Evolutionary conservation across 2,797 vertebrate species (phyloP).

Genomic region (Crypturellus tataupa): DNA sequence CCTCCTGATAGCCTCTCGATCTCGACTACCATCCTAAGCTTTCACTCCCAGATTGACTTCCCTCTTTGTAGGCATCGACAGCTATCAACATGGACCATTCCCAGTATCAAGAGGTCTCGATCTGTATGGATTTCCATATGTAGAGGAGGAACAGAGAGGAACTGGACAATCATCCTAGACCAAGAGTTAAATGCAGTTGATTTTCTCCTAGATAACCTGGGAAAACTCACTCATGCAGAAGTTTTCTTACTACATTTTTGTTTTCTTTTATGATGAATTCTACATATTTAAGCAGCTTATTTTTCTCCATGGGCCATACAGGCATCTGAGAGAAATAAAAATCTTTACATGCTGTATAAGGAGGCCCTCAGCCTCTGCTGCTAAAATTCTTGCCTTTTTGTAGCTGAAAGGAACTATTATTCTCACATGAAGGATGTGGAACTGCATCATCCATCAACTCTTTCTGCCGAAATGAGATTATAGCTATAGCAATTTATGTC

Average conservation of each 20-base stretch:
- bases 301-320: not conserved
- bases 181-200: not conserved
- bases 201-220: not conserved
- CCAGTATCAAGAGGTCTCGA: not conserved
- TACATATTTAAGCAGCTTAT: not conserved
- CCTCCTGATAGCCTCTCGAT: not conserved
- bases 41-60: not conserved
- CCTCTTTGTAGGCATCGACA: too few species aligned
- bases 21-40: not conserved
- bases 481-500: not conserved
- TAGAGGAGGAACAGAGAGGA: not conserved
- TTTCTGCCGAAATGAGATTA: not conserved
- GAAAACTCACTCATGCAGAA: not conserved
- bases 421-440: not conserved
- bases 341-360: not conserved
- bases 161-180: not conserved
- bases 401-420: not conserved
- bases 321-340: not conserved
- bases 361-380: not conserved
- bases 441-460: not conserved
- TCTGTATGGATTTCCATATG: not conserved
- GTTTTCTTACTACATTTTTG: not conserved
- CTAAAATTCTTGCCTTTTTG: not conserved
- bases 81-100: not conserved
- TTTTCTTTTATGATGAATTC: not conserved